These are phyloP conservation scores for Telmatherina bonti DNA, from an alignment of 2,797 vertebrate genomes.

Conservation along the genomic window DNA sequence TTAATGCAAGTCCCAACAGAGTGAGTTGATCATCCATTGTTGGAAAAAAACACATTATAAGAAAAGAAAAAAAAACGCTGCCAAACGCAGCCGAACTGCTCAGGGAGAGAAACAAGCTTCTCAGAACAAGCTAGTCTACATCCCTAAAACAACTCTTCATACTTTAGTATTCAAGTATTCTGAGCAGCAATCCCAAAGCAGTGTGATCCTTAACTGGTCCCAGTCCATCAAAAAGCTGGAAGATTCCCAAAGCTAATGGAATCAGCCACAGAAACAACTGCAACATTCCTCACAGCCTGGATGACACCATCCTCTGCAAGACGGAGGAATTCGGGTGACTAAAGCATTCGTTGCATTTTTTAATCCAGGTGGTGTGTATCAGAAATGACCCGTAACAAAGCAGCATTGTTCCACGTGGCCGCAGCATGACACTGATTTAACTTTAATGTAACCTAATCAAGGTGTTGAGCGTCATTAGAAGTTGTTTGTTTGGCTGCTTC, in stretches of 20 bases:
- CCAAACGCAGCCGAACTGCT: conserved; percentile 50
- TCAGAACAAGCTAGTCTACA: conserved; percentile 10
- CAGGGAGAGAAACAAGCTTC: conserved; percentile 22
- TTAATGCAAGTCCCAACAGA: conserved; percentile 39
- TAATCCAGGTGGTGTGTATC: conserved; percentile 39
- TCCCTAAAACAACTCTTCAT: no score
- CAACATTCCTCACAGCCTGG: no score
- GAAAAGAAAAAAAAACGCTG: not conserved
- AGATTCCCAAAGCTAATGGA: not conserved
- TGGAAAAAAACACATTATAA: conserved; percentile 23
- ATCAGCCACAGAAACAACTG: not conserved
- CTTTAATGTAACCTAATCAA: conserved; percentile 65
- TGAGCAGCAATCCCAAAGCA: not conserved
- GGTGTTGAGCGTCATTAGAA: conserved; percentile 34
- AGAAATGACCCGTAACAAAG: conserved; percentile 45
- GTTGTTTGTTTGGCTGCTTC: conserved; percentile 46
- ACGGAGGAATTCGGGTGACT: not conserved
- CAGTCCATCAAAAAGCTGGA: no score
- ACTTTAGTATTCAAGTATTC: no score
- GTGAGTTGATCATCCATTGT: conserved; percentile 32
- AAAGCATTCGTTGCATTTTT: conserved; percentile 12
- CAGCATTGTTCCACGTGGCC: conserved; percentile 47
- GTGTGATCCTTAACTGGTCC: not conserved
- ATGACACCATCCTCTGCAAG: not conserved
- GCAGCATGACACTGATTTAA: conserved; percentile 44